Evolutionary conservation across 2,888 invertebrate genomes (phyloP), one percentile per base, ranked within the genome.

Genomic region (Drosophila ochracea): DNA sequence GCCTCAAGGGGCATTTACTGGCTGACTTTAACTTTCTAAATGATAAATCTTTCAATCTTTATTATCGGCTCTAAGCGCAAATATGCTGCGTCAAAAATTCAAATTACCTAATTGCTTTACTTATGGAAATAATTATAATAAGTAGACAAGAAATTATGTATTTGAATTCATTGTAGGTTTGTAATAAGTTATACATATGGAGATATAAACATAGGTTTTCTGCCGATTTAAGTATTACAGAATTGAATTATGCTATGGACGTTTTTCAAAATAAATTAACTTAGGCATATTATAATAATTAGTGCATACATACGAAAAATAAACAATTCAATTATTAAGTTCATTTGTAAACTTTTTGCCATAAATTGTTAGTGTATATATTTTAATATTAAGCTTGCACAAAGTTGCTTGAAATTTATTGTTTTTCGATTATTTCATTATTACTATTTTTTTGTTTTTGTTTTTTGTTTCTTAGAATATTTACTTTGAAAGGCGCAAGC

Each of bases 231-330:
- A 16, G 2, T 25, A 25, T 47, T 47, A 47, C 25, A 47, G 16
- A 47, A 25, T 9, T 47, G 9, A 16, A 47, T 47, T 47, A 47
- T 25, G 61, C 86, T 86, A 86, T 86, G 86, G 86, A 86, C 86
- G 86, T 76, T 65, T 75, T 78, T 70, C 57, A 87, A 87, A 87
- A 79, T 75, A 61, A 69, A 68, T 75, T 71, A 77, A 76, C 71
- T 77, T 83, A 85, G 35, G 65, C 63, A 68, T 53, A 71, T 41
- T 57, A 41, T 31, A 62, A 70, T 73, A 71, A 79, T 47, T 21
- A 47, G 16, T 16, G 47, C 47, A 47, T 25, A 16, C 47, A 47
- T 47, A 16, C 21, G 47, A 16, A 4, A 47, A 25, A 25, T 16
- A 47, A 47, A 47, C 47, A 47, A 47, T 47, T 25, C 21, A 47